These are phyloP conservation scores for Chelonoidis abingdonii DNA, from an alignment of 2,113 vertebrate genomes.

Conservation along the genomic window DNA sequence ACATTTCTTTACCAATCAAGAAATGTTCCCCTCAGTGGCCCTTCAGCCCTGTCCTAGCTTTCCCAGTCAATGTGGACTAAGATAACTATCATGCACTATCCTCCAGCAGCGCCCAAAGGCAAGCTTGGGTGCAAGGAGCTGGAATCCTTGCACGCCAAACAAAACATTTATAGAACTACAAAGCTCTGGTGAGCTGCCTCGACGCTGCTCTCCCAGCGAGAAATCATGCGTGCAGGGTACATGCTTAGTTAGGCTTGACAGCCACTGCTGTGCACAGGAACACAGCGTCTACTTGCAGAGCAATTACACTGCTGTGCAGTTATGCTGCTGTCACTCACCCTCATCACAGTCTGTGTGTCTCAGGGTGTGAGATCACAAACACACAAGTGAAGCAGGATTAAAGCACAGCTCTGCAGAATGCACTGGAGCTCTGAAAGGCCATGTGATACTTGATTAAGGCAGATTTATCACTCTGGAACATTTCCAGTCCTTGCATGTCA, in stretches of 20 bases:
- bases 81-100: constrained; percentile 1
- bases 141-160: accelerated
- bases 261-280: accelerated
- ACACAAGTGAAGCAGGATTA: background rate
- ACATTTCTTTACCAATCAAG: constrained; percentile 48
- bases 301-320: background rate
- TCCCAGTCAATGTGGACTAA: constrained; percentile 44
- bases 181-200: background rate
- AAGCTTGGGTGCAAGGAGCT: background rate
- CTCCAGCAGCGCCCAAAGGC: background rate
- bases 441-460: accelerated
- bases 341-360: accelerated
- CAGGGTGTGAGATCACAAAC: background rate
- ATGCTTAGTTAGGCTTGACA: accelerated
- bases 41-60: constrained; percentile 43
- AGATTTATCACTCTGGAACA: background rate
- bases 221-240: accelerated
- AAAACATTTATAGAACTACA: background rate
- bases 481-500: background rate
- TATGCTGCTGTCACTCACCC: accelerated
- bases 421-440: accelerated
- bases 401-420: background rate
- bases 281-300: background rate
- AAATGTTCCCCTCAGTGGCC: constrained; percentile 53
- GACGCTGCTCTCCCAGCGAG: background rate